phyloP scores from a whole-genome alignment of 2,797 vertebrate species.

The Etheostoma nigrum region DNA sequence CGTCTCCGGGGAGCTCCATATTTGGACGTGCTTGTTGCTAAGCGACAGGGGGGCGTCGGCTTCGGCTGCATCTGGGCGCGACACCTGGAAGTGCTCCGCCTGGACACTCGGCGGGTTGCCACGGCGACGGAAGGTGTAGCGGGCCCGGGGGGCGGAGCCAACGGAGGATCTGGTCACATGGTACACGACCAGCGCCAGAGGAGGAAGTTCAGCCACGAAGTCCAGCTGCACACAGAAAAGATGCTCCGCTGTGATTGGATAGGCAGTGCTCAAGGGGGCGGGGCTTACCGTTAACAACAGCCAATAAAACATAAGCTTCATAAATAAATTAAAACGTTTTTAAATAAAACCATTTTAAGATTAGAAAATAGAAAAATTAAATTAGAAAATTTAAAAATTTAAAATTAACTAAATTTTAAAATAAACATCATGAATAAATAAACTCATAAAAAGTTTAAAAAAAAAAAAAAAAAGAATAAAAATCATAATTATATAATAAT shows the following conservation, averaged over 20 bases:
- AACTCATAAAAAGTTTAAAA: no score
- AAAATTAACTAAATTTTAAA: not conserved
- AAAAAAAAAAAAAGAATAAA: no score
- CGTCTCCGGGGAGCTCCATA: slow-evolving; percentile 84
- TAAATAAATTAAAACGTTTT: no score
- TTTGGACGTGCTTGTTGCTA: slow-evolving; percentile 88
- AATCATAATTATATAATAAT: no score
- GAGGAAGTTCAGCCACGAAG: slow-evolving; percentile 87
- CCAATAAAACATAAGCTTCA: not conserved
- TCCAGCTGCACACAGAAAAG: slow-evolving; percentile 81
- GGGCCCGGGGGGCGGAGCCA: slow-evolving; percentile 78
- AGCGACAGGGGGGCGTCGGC: slow-evolving; percentile 79
- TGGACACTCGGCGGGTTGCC: slow-evolving; percentile 52
- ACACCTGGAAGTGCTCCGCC: slow-evolving; percentile 84
- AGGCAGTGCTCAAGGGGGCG: not conserved
- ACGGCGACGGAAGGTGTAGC: slow-evolving; percentile 81
- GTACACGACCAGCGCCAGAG: slow-evolving; percentile 88
- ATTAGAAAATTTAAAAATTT: not conserved
- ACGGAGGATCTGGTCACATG: slow-evolving; percentile 81
- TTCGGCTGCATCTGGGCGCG: slow-evolving; percentile 62
- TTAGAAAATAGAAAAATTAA: not conserved
- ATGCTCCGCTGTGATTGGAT: not conserved
- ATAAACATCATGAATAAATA: no score
- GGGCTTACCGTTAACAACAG: not conserved
- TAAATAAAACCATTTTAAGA: no score